Percentiles rank a stretch among this genome's conserved stretches.
phyloP scores from a whole-genome alignment of 2,113 vertebrate genomes.

The Apodemus speciosus region DNA sequence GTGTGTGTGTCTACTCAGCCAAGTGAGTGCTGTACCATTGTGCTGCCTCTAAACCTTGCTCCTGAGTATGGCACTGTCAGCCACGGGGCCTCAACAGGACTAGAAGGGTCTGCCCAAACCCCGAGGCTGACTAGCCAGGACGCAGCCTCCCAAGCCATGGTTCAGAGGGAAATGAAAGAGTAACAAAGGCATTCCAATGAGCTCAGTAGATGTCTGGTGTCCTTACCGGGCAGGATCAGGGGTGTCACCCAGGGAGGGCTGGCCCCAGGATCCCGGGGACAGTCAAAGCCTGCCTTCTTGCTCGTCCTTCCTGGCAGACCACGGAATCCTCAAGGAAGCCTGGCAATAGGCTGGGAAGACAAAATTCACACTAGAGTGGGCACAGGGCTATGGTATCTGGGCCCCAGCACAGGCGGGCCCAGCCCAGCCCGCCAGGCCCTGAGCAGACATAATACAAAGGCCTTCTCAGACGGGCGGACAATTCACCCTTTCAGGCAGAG shows the following conservation, averaged over 20 bases:
- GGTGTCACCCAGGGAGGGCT: neutral
- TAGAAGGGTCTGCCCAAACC: neutral
- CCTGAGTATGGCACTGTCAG: neutral
- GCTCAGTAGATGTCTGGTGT: neutral
- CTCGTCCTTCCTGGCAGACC: neutral
- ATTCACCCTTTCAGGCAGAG: constrained; percentile 59
- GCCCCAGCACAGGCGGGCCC: neutral
- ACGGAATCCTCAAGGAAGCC: neutral
- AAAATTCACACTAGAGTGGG: neutral
- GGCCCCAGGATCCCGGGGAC: neutral
- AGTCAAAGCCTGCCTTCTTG: neutral
- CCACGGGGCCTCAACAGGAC: neutral
- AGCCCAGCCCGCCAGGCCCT: neutral
- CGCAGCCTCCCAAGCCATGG: neutral
- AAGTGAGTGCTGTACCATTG: neutral
- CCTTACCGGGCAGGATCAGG: neutral
- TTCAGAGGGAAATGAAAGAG: neutral
- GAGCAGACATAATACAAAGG: constrained; percentile 57
- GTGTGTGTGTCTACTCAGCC: neutral
- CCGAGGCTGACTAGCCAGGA: neutral
- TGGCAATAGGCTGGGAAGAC: neutral
- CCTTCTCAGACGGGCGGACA: constrained; percentile 60
- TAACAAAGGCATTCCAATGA: neutral
- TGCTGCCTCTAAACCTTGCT: neutral
- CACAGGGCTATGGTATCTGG: neutral